These are phyloP conservation scores for Raja brachyura DNA, from an alignment of 2,113 vertebrate genomes.

Conservation along the genomic window DNA sequence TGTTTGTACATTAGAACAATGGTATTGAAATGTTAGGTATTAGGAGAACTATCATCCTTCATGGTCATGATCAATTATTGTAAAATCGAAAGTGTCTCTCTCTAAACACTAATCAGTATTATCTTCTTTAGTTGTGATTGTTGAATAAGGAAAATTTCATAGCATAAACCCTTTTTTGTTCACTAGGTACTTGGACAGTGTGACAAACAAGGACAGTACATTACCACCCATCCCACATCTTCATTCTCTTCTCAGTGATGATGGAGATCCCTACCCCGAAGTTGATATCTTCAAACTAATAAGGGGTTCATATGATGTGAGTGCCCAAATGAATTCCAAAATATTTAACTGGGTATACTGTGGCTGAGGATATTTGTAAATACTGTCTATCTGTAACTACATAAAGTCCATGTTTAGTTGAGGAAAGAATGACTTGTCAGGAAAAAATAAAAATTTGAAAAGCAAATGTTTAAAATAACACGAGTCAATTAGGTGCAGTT, in stretches of 20 bases:
- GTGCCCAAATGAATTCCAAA: background rate
- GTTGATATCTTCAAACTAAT: constrained; percentile 96
- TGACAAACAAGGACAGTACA: constrained; percentile 95
- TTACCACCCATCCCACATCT: constrained; percentile 93
- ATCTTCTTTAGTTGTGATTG: background rate
- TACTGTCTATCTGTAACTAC: background rate
- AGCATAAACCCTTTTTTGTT: background rate
- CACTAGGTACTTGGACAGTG: constrained; percentile 85
- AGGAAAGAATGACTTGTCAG: background rate
- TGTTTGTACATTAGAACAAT: background rate
- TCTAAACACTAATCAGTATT: background rate
- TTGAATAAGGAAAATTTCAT: background rate
- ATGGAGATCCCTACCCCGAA: constrained; percentile 84
- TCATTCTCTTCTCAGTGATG: constrained; percentile 88
- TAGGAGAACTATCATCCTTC: background rate
- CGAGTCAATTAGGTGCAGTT: no score
- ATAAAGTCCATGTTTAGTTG: background rate
- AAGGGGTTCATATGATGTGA: constrained; percentile 85
- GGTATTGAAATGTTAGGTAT: background rate
- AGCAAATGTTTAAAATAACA: no score
- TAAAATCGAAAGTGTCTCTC: background rate
- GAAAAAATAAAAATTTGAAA: background rate
- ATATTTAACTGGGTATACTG: background rate
- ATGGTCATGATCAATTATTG: background rate
- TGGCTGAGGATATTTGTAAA: background rate